These are phyloP conservation scores for Cryptocheilus praepositus DNA, from an alignment of 2,888 invertebrate species.

Conservation along the genomic window DNA sequence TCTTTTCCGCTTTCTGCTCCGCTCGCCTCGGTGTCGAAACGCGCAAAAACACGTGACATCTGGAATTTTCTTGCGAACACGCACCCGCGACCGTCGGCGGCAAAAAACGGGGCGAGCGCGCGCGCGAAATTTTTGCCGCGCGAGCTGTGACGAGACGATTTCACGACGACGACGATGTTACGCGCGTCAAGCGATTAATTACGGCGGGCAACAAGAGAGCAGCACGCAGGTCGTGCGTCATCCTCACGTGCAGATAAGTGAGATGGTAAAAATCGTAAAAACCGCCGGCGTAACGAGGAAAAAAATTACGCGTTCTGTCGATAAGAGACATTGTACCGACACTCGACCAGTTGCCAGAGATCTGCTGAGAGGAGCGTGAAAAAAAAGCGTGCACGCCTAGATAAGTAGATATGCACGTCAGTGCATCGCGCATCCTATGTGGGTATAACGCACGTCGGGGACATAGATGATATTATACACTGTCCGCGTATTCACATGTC, in stretches of 20 bases:
- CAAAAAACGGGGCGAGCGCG: background rate
- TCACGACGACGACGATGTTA: background rate
- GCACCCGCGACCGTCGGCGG: background rate
- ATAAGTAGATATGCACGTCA: too few relatives aligned
- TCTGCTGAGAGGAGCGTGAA: slow-evolving; percentile 17
- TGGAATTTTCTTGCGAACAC: slow-evolving; percentile 4
- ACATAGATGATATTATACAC: too few relatives aligned
- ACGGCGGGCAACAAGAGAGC: background rate
- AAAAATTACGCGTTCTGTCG: slow-evolving; percentile 27
- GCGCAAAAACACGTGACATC: background rate
- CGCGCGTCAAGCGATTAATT: background rate
- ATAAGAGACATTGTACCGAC: slow-evolving; percentile 32
- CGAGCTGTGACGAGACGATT: too few relatives aligned
- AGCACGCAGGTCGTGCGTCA: background rate
- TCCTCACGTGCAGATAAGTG: slow-evolving; percentile 16
- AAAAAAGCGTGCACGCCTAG: too few relatives aligned
- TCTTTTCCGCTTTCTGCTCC: background rate
- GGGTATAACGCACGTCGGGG: too few relatives aligned
- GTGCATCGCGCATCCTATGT: too few relatives aligned
- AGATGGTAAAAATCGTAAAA: slow-evolving; percentile 7
- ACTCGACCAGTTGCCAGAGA: background rate
- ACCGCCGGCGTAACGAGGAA: slow-evolving; percentile 17
- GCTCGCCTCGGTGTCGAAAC: background rate
- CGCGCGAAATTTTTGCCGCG: too few relatives aligned
- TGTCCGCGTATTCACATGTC: background rate